These are phyloP conservation scores for Emys orbicularis DNA, from an alignment of 2,797 vertebrate genomes.

Conservation along the genomic window DNA sequence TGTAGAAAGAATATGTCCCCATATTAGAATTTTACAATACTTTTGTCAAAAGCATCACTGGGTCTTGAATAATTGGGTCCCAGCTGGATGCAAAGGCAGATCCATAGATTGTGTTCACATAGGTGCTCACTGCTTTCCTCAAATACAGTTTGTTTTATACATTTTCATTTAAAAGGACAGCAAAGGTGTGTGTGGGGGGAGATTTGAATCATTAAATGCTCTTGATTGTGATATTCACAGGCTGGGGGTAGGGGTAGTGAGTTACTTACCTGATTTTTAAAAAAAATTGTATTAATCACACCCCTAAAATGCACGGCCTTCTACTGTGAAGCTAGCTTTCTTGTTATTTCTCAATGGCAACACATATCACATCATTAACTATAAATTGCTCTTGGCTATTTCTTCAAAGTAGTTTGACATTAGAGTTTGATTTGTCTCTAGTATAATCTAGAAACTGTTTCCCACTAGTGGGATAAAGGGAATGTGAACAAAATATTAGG, in stretches of 20 bases:
- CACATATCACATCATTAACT: constrained; percentile 5
- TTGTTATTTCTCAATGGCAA: constrained; percentile 18
- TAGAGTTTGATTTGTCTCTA: constrained; percentile 46
- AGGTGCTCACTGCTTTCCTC: neutral
- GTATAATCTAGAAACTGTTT: constrained; percentile 37
- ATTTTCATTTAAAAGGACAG: neutral
- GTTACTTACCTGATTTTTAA: neutral
- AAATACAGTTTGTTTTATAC: neutral
- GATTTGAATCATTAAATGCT: neutral
- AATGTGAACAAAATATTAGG: neutral
- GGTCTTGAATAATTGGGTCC: neutral
- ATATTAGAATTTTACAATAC: neutral
- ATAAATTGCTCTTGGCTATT: constrained; percentile 53
- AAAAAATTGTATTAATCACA: constrained; percentile 7
- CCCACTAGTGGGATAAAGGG: constrained; percentile 25
- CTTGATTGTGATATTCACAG: neutral
- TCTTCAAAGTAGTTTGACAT: constrained; percentile 60
- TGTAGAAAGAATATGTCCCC: neutral
- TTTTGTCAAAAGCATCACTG: neutral
- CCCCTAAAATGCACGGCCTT: neutral
- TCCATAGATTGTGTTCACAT: neutral
- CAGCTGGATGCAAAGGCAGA: neutral
- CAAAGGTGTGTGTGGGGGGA: neutral
- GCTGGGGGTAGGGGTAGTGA: neutral
- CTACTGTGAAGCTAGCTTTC: neutral